Base-by-base conservation (phyloP, 2,113 vertebrate genomes). In the Origma solitaria region DNA sequence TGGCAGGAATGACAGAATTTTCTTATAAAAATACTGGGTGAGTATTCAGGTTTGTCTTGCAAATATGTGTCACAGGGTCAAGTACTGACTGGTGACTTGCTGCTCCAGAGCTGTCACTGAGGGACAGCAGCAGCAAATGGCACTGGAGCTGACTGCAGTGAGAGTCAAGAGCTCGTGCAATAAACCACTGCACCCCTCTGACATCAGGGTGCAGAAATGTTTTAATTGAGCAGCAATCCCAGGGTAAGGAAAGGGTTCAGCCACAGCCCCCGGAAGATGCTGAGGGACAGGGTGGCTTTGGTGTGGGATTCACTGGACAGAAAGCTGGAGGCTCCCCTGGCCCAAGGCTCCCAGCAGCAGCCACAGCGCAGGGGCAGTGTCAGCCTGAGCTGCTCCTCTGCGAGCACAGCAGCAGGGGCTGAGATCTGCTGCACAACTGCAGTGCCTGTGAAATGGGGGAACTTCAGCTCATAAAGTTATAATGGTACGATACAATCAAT, bases 361-460 rank as follows among this genome's bases (percentile, higher is more conserved):
- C 45, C 45, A 23, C 45, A 18, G 53, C 18, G 0, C 35, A 9
- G 53, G 42, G 31, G 8, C 15, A 3, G 20, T 2, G 42, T 1
- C 30, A 37, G 54, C 53, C 12, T 22, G 11, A 60, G 57, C 53
- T 25, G 71, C 37, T 25, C 18, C 50, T 33, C 20, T 13, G 27
- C 3, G 7, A 11, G 50, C 60, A 25, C 44, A n/a, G n/a, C n/a
- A n/a, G n/a, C n/a, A n/a, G 4, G 24, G n/a, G 21, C 81, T 40
- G 4, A 30, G 13, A 23, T 50, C 76, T 27, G 53, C 50, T 15
- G 7, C 7, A 6, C 18, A n/a, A 2, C 37, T 6, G 44, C 18
- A 5, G 27, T 1, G 16, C 30, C 19, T n/a, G 27, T 3, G 40
- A 49, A 25, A 28, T 4, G 2, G 2, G 44, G 1, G 2, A 10